Evolutionary conservation across 2,888 invertebrate species (phyloP).

Genomic region (Celastrina argiolus): DNA sequence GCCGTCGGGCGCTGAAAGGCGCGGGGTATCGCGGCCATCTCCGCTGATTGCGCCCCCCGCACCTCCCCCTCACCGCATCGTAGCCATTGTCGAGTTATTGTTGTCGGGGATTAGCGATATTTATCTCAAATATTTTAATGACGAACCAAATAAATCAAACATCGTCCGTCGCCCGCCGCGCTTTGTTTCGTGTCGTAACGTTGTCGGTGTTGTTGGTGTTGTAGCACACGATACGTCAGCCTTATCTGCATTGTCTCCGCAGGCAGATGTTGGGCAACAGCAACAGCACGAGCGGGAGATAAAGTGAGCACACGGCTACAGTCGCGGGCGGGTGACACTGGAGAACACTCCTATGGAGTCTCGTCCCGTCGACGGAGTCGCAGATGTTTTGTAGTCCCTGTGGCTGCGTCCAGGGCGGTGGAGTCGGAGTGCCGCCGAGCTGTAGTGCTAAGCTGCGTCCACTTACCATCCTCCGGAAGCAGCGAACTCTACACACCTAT

Average conservation of each 20-base stretch:
- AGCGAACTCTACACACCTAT: too few species aligned
- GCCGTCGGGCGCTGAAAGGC: neutral
- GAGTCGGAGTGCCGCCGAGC: too few species aligned
- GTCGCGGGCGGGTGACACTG: too few species aligned
- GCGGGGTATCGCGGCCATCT: neutral
- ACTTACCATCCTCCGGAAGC: too few species aligned
- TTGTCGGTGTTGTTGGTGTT: neutral
- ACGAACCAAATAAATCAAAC: conserved; percentile 21
- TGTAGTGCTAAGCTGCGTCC: too few species aligned
- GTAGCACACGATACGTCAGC: neutral
- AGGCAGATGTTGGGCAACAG: neutral
- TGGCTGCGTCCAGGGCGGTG: too few species aligned
- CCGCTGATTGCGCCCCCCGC: neutral
- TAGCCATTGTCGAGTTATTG: conserved; percentile 10
- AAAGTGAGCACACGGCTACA: neutral
- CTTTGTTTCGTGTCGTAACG: conserved; percentile 11
- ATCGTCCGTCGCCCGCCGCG: conserved; percentile 1
- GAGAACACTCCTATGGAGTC: too few species aligned
- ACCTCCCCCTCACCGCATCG: neutral
- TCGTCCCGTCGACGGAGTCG: too few species aligned
- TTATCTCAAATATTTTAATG: conserved; percentile 22
- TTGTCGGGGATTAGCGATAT: conserved; percentile 15
- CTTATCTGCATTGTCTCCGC: neutral
- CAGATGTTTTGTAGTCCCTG: too few species aligned
- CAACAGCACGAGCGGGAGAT: neutral